Evolutionary conservation across 2,888 invertebrate genomes (phyloP).

Genomic region (Biston betularia): DNA sequence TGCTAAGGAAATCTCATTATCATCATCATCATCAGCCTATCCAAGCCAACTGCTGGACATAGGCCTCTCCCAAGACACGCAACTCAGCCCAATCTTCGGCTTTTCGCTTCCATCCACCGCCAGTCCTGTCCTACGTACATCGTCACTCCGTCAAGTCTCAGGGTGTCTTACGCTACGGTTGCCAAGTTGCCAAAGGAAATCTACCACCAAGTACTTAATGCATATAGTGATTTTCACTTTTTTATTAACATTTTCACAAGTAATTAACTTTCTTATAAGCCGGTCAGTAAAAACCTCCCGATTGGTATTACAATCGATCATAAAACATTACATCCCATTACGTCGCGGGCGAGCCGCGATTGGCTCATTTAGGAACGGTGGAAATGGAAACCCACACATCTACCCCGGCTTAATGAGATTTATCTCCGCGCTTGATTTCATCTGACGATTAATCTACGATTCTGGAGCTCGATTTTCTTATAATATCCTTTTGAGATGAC

Average conservation of each 20-base stretch:
- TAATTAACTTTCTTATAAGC: not conserved
- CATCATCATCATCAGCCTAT: too few relatives aligned
- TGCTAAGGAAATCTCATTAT: too few relatives aligned
- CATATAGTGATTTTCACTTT: not conserved
- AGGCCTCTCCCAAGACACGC: too few relatives aligned
- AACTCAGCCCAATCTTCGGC: too few relatives aligned
- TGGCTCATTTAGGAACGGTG: conserved; percentile 69
- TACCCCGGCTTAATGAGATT: conserved; percentile 70
- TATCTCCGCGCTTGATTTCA: conserved; percentile 70
- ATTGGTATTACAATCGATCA: conserved; percentile 13
- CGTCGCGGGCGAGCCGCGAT: conserved; percentile 30
- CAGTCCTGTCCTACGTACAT: too few relatives aligned
- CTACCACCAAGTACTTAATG: too few relatives aligned
- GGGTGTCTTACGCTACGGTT: too few relatives aligned
- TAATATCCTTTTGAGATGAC: conserved; percentile 60
- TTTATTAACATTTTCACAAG: not conserved
- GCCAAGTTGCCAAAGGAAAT: too few relatives aligned
- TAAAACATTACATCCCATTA: conserved; percentile 33
- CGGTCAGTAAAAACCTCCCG: conserved; percentile 13
- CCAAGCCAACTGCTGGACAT: too few relatives aligned
- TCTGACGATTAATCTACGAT: conserved; percentile 64
- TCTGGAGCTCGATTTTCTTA: conserved; percentile 68
- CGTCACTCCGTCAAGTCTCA: too few relatives aligned
- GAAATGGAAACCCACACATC: conserved; percentile 56
- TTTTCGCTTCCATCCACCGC: too few relatives aligned